phyloP scores from a whole-genome alignment of 2,113 vertebrate genomes.

The Pluvialis apricaria region DNA sequence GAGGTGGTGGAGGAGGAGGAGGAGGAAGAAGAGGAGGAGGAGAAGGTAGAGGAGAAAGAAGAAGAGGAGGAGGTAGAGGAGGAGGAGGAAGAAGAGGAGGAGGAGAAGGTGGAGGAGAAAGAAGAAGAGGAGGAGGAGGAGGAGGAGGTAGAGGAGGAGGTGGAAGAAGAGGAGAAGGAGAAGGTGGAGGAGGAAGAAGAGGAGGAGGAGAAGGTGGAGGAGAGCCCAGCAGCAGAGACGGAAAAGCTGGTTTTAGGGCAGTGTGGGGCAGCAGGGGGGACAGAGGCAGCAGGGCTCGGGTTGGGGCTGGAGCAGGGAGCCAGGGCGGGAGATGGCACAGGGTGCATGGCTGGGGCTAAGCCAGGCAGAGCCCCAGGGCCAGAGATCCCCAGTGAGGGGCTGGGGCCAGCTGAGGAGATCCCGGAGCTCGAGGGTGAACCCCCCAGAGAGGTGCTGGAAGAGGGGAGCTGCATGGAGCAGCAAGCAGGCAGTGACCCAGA shows the following conservation, averaged over 20 bases:
- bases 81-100: background rate
- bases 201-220: background rate
- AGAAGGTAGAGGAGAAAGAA: background rate
- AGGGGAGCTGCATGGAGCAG: background rate
- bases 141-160: fast-evolving
- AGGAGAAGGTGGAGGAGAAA: background rate
- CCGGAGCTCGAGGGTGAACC: background rate
- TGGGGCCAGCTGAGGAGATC: background rate
- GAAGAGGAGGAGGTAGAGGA: background rate
- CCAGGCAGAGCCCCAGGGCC: background rate
- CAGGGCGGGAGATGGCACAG: background rate
- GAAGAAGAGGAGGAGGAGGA: fast-evolving
- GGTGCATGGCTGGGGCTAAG: background rate
- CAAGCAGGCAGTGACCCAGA: fast-evolving
- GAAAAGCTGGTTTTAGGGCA: background rate
- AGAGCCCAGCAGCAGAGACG: background rate
- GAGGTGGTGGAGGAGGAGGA: too few relatives aligned
- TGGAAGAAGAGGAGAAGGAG: fast-evolving
- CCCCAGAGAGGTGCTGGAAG: background rate
- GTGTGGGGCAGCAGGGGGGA: background rate
- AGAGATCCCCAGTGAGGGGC: fast-evolving
- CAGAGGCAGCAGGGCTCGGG: background rate
- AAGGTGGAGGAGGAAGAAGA: background rate
- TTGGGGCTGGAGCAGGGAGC: background rate
- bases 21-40: background rate